A percentile compares a stretch with the other conserved stretches of the same genome.
Conservation (phyloP, 2,797 vertebrate genomes). For the Coregonus suidteri region DNA sequence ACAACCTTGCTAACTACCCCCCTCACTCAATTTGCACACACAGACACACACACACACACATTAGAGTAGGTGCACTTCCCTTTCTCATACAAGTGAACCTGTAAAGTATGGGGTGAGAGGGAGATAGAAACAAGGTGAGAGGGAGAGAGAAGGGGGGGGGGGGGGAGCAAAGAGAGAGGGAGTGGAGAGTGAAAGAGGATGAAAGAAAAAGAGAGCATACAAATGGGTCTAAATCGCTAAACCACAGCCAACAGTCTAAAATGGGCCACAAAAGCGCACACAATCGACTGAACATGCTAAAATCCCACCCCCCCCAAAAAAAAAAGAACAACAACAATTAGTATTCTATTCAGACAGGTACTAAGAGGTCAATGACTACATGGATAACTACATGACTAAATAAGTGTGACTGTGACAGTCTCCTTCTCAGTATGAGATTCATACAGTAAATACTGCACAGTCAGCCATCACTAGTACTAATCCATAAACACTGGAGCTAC, state of each 20-base stretch:
- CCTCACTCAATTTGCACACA: constrained; percentile 73
- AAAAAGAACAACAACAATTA: background rate
- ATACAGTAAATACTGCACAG: too few species aligned
- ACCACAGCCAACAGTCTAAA: constrained; percentile 43
- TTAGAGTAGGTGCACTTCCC: constrained; percentile 79
- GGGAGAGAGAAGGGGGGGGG: constrained; percentile 48
- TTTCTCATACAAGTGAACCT: constrained; percentile 82
- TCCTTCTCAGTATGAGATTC: too few species aligned
- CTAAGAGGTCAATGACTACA: background rate
- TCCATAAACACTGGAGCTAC: too few species aligned
- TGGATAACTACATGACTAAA: constrained; percentile 8
- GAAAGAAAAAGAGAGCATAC: constrained; percentile 49
- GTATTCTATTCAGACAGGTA: constrained; percentile 13
- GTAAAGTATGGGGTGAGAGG: constrained; percentile 69
- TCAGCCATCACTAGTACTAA: too few species aligned
- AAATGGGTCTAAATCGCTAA: constrained; percentile 57
- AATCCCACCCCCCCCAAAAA: background rate
- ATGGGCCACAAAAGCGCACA: constrained; percentile 25
- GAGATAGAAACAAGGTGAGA: constrained; percentile 69
- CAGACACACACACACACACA: constrained; percentile 71
- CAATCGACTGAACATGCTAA: constrained; percentile 56
- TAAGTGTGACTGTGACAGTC: too few species aligned
- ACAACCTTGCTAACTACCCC: constrained; percentile 81
- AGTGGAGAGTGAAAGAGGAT: background rate
- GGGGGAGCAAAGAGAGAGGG: constrained; percentile 12